Conservation (phyloP, 1,140 invertebrate species). For the Papilio glaucus region DNA sequence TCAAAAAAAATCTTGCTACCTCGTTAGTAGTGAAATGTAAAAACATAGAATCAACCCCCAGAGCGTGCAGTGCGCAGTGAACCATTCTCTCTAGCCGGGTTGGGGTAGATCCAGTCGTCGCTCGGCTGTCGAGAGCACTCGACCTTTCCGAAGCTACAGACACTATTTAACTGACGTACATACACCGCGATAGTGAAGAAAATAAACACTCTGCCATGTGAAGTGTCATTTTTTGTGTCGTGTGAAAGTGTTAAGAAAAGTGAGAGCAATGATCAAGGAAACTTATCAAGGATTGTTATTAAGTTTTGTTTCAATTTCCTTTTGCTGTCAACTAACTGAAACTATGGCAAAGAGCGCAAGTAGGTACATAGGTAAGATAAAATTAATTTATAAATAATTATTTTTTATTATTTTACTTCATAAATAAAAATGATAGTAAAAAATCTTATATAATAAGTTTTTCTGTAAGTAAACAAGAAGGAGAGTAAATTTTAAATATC, state of each 20-base stretch:
- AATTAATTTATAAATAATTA: constrained; percentile 9
- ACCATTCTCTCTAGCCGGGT: constrained; percentile 51
- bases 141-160: constrained; percentile 57
- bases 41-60: constrained; percentile 47
- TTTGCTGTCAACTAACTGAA: constrained; percentile 79
- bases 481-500: too few relatives aligned
- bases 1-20: constrained; percentile 48
- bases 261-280: constrained; percentile 73
- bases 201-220: constrained; percentile 47
- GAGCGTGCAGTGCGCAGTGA: constrained; percentile 68
- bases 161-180: constrained; percentile 47
- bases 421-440: too few relatives aligned
- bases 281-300: constrained; percentile 76
- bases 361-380: constrained; percentile 73
- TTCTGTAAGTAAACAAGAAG: too few relatives aligned
- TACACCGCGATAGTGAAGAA: constrained; percentile 27
- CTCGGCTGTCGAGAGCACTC: constrained; percentile 63
- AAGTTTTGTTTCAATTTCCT: constrained; percentile 77
- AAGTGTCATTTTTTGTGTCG: constrained; percentile 44
- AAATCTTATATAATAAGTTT: too few relatives aligned
- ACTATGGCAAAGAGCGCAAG: constrained; percentile 81
- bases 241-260: constrained; percentile 48
- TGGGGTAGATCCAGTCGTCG: constrained; percentile 61
- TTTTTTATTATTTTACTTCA: too few relatives aligned
- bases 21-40: constrained; percentile 60